Evolutionary conservation across 2,888 invertebrate species (phyloP), one percentile per base, ranked within the genome.

Genomic region (Epiblema foenella): DNA sequence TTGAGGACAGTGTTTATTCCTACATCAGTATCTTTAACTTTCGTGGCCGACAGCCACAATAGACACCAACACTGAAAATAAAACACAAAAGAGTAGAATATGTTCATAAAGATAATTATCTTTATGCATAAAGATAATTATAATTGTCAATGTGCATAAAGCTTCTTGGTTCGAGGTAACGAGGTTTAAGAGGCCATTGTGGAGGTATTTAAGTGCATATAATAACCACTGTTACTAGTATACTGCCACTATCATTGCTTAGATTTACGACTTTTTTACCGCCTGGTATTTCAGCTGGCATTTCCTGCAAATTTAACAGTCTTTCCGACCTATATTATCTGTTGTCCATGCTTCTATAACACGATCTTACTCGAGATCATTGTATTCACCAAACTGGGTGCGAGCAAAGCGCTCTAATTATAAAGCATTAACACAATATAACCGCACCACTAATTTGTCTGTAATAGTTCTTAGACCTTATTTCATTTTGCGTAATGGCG

Each of bases 401-500:
- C 63, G 59, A 66, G 59, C 59, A 39, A 60, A 65, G 51, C 58
- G 42, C 51, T 69, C 64, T 69, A 68, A 72, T 68, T 72, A 63
- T 72, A 64, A 64, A 68, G 11, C 68, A 52, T 68, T 72, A 72
- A 68, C 68, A 64, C 62, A 39, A 58, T 58, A 52, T 58, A 51
- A 58, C 68, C 62, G 57, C 51, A 56, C 56, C 39, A 63, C 49
- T 52, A 54, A 39, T n/a, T 52, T 33, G 20, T 39, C 15, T 52
- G n/a, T 39, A n/a, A 18, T 18, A 12, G 12, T 12, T 18, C 49
- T 18, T 52, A 52, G 63, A 37, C 52, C 52, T 39, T 64, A 39
- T 64, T 2, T 51, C 39, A 24, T 1, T 54, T 11, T n/a, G 20
- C 10, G 4, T 37, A 54, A 52, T 52, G 52, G 11, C 49, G 29